These are phyloP conservation scores for Hiodon tergisus DNA, from an alignment of 2,113 vertebrate genomes.

Conservation along the genomic window DNA sequence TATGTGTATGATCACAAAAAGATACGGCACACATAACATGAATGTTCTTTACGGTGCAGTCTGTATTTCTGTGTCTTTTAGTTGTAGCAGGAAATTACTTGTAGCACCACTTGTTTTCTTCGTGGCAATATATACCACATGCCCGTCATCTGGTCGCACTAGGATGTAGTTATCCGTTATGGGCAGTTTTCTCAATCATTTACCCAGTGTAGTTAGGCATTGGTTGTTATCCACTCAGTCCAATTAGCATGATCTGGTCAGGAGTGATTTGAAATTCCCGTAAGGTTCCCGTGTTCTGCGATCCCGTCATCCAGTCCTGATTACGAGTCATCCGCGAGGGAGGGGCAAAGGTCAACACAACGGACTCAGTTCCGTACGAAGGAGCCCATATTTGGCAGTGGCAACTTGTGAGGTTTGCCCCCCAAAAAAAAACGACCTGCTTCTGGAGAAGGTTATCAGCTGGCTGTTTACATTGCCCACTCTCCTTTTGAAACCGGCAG, in stretches of 20 bases:
- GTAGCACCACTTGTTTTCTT: not conserved
- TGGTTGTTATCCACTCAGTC: not conserved
- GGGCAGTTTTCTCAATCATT: conserved; percentile 4
- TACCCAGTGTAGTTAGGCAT: not conserved
- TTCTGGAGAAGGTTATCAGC: conserved; percentile 30
- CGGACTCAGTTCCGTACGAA: conserved; percentile 16
- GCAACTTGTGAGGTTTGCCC: conserved; percentile 6
- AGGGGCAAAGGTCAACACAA: conserved; percentile 36
- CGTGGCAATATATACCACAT: not conserved
- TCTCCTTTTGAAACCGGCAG: conserved; percentile 42
- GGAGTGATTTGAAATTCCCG: not conserved
- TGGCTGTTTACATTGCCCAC: conserved; percentile 37
- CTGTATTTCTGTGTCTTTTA: not conserved
- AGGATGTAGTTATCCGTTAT: conserved; percentile 6
- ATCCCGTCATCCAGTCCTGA: conserved; percentile 7
- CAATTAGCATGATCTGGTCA: conserved; percentile 8
- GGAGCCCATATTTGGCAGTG: conserved; percentile 31
- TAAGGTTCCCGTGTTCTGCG: conserved; percentile 1
- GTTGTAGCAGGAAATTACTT: not conserved
- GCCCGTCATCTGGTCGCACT: not conserved
- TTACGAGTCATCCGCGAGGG: conserved; percentile 25
- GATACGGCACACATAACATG: too few species aligned
- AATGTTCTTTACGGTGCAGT: not conserved
- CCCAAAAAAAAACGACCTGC: not conserved
- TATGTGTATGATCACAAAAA: too few species aligned